Base-by-base conservation (phyloP, 2,797 vertebrate species). In the Heterohyrax brucei region DNA sequence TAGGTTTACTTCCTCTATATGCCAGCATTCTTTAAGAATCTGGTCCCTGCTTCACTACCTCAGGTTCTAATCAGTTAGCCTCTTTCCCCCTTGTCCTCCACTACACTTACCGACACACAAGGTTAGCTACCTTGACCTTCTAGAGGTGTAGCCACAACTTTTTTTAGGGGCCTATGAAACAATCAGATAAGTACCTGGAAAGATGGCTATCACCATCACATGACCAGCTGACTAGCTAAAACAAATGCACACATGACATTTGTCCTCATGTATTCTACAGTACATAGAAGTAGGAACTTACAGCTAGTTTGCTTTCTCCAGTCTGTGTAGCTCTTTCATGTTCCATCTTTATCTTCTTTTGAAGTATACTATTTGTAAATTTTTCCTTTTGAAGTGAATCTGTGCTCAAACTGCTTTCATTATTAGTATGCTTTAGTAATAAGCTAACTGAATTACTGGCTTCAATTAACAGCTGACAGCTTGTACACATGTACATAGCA, bases 401-500 rank as follows among this genome's bases (percentile, higher is more conserved):
- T 95, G 93, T 97, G 97, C 79, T 75, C 87, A 70, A 96, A 83
- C 64, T 95, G 59, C 80, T 64, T 56, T 91, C 84, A 8, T 77
- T 96, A 88, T 33, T 94, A 90, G 95, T 96, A 95, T 22, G 96
- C 96, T 88, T 68, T 84, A 97, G 46, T 92, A 92, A 93, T 97
- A 96, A 90, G 95, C 94, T 97, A 97, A 93, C 2, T 64, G 88
- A 24, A 94, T 33, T 56, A 95, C 79, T 86, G 88, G 87, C 75
- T 96, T 81, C 80, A 82, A n/a, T 96, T 96, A 81, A 95, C 14
- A 95, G 95, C 95, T 94, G 96, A 87, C 76, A 95, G 94, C 26
- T 44, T 98, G 97, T 98, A 98, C 96, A 98, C 98, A 96, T 93
- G 98, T 96, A 77, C 83, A 95, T 78, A 95, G 59, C 85, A 90